phyloP scores from a whole-genome alignment of 2,113 vertebrate genomes.

The Psettodes erumei region DNA sequence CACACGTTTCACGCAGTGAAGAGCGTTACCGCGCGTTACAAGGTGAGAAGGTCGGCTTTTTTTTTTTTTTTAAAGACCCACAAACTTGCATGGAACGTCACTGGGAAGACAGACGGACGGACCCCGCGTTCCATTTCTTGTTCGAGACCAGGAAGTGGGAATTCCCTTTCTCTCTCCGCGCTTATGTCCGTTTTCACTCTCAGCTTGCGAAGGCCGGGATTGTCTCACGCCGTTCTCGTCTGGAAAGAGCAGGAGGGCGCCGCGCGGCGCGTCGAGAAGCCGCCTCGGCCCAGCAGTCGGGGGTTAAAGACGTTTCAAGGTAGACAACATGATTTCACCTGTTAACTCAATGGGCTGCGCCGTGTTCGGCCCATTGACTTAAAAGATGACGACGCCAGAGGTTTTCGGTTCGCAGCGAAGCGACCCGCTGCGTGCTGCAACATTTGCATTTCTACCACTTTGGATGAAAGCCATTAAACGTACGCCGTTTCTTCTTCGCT shows the following conservation, averaged over 20 bases:
- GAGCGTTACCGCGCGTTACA: no score
- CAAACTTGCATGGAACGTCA: slow-evolving; percentile 22
- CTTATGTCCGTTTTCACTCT: slow-evolving; percentile 18
- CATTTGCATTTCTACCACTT: background rate
- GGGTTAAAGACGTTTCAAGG: slow-evolving; percentile 38
- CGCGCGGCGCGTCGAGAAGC: slow-evolving; percentile 24
- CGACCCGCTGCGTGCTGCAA: background rate
- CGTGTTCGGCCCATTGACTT: slow-evolving; percentile 46
- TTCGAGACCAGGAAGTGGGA: slow-evolving; percentile 17
- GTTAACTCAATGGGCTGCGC: slow-evolving; percentile 51
- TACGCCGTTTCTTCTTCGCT: background rate
- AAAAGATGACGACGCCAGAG: slow-evolving; percentile 26
- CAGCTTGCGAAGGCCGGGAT: slow-evolving; percentile 10
- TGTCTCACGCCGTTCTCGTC: slow-evolving; percentile 9
- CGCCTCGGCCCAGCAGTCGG: slow-evolving; percentile 14
- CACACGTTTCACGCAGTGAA: no score
- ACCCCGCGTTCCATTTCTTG: slow-evolving; percentile 28
- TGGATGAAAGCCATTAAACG: slow-evolving; percentile 7
- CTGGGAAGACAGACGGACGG: slow-evolving; percentile 23
- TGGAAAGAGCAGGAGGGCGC: slow-evolving; percentile 13
- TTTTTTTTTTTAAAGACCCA: no score
- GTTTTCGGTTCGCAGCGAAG: slow-evolving; percentile 18
- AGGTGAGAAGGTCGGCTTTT: no score
- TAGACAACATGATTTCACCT: slow-evolving; percentile 51
- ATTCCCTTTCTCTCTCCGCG: background rate